Percentiles rank a stretch among this genome's conserved stretches.
Conservation (phyloP, 2,113 vertebrate genomes). For the Spea bombifrons region DNA sequence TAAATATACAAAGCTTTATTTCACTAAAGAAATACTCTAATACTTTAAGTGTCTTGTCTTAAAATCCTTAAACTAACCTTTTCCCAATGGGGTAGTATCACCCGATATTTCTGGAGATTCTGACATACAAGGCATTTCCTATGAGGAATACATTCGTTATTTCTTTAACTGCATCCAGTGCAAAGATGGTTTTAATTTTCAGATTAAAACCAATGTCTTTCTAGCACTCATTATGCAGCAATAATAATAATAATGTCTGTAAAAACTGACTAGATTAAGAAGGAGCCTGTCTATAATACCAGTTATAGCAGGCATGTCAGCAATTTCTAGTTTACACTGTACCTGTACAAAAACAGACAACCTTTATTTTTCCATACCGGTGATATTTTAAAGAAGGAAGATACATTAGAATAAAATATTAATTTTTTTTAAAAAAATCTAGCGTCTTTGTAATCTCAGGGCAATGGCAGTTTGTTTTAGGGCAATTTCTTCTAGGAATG, state of each 20-base stretch:
- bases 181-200: not conserved
- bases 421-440: not conserved
- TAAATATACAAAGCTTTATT: too few species aligned
- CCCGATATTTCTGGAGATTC: too few species aligned
- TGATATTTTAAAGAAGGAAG: not conserved
- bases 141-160: not conserved
- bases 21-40: too few species aligned
- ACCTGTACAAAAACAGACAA: not conserved
- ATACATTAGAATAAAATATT: not conserved
- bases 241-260: not conserved
- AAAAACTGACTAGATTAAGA: not conserved
- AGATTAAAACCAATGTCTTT: not conserved
- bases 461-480: constrained; percentile 80
- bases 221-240: not conserved
- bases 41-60: too few species aligned
- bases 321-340: not conserved
- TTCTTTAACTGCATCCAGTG: not conserved
- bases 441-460: constrained; percentile 64
- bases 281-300: not conserved
- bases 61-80: too few species aligned
- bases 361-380: not conserved
- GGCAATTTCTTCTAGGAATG: constrained; percentile 85
- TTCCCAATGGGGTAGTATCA: too few species aligned
- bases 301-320: not conserved
- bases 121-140: not conserved